Conservation (phyloP, 2,113 vertebrate species). For the Colistium nudipinnis region DNA sequence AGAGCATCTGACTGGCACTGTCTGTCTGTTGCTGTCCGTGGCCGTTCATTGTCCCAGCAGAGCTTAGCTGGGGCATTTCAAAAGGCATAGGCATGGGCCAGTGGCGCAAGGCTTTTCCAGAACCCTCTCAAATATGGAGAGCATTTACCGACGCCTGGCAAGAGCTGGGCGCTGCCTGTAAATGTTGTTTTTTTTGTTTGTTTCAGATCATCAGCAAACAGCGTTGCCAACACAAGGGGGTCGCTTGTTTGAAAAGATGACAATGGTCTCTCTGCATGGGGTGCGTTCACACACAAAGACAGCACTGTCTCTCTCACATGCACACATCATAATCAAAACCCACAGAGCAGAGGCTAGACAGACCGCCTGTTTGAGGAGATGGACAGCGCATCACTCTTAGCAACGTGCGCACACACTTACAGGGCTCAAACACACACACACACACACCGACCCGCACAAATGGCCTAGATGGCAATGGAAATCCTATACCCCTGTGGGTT, state of each 20-base stretch:
- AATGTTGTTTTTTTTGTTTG: constrained; percentile 73
- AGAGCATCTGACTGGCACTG: constrained; percentile 69
- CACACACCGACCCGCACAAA: too few relatives aligned
- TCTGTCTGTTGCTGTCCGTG: constrained; percentile 42
- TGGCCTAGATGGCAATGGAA: constrained; percentile 60
- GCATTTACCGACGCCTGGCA: constrained; percentile 55
- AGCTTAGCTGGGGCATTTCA: constrained; percentile 66
- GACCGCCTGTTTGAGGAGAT: constrained; percentile 54
- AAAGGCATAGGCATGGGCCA: constrained; percentile 63
- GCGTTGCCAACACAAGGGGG: constrained; percentile 59
- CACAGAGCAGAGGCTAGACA: constrained; percentile 52
- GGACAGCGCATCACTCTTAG: constrained; percentile 39
- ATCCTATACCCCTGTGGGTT: constrained; percentile 47
- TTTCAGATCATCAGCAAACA: constrained; percentile 80
- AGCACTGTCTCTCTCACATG: constrained; percentile 55
- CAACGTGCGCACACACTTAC: constrained; percentile 35
- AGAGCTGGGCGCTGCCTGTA: constrained; percentile 60
- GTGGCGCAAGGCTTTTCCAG: constrained; percentile 61
- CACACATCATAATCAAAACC: constrained; percentile 60
- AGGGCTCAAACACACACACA: too few relatives aligned
- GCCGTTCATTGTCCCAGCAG: constrained; percentile 57
- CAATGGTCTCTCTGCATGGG: constrained; percentile 60
- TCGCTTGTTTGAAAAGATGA: constrained; percentile 68
- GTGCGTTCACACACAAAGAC: constrained; percentile 63
- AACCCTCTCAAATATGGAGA: constrained; percentile 61